Evolutionary conservation across 2,888 invertebrate species (phyloP), one percentile per base, ranked within the genome.

Genomic region (Ecliptopera silaceata): DNA sequence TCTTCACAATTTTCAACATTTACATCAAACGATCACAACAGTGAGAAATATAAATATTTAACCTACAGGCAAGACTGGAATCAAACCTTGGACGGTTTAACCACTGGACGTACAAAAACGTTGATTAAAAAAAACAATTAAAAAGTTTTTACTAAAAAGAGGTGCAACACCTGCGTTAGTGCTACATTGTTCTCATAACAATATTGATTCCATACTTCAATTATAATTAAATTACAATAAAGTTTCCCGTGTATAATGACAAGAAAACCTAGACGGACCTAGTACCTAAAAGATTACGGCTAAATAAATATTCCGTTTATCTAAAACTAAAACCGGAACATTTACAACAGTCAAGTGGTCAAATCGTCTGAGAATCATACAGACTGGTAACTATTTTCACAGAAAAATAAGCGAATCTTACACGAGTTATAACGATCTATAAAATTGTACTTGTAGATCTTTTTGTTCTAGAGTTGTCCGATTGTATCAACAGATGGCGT

Each of bases 21-120:
- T 72, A 77, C 75, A 71, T 65, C 69, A 71, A 70, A 74, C 74
- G 73, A 82, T 84, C 84, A 87, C 86, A 73, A 66, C 44, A 79
- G 75, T 77, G 75, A 65, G 74, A 83, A 76, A 84, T 69, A 86
- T 87, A 88, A 88, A 88, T 86, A 83, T 77, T 74, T 79, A 84
- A 76, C 69, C 83, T 87, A 87, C 71, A 75, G 84, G 87, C 86
- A 87, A 88, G 85, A 64, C 61, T 53, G 50, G 56, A 54, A 63
- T 61, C 59, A 47, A n/a, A 53, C 43, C 47, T 57, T 41, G 31
- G 42, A 50, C 50, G 29, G 45, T 48, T 12, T 3, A 45, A 36
- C 29, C 53, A 53, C 45, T 49, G 48, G 52, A 58, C 26, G 4
- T 26, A 26, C 26, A 8, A 26, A n/a, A n/a, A n/a, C n/a, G n/a